These are phyloP conservation scores for Carassius auratus DNA, from an alignment of 2,113 vertebrate genomes.

Conservation along the genomic window DNA sequence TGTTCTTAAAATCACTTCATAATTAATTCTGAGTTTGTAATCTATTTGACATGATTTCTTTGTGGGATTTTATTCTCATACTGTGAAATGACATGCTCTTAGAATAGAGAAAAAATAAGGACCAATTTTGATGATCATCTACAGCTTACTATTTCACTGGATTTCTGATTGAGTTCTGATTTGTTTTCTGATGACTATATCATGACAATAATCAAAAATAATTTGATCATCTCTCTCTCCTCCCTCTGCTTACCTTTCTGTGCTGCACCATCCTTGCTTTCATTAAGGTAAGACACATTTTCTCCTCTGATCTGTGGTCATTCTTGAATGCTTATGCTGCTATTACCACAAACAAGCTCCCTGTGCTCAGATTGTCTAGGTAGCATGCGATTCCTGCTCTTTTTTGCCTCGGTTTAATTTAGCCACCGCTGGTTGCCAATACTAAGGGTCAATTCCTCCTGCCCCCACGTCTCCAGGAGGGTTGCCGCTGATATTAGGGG, in stretches of 20 bases:
- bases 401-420: slow-evolving; percentile 58
- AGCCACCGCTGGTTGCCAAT: slow-evolving; percentile 32
- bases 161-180: not conserved
- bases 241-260: not conserved
- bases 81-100: not conserved
- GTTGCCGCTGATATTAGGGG: slow-evolving; percentile 56
- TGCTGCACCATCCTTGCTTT: slow-evolving; percentile 13
- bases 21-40: not conserved
- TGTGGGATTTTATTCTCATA: not conserved
- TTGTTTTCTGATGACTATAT: not conserved
- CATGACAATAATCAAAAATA: slow-evolving; percentile 32
- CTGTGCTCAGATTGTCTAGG: not conserved
- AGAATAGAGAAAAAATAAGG: not conserved
- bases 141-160: not conserved
- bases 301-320: slow-evolving; percentile 18
- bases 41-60: not conserved
- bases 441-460: slow-evolving; percentile 53
- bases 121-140: not conserved
- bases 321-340: not conserved
- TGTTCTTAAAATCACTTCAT: not conserved
- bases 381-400: slow-evolving; percentile 45
- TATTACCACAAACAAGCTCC: slow-evolving; percentile 1
- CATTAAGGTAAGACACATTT: slow-evolving; percentile 68
- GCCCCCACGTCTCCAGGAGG: slow-evolving; percentile 56
- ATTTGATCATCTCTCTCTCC: slow-evolving; percentile 34